phyloP scores from a whole-genome alignment of 2,797 vertebrate species.

The Argyrosomus regius region DNA sequence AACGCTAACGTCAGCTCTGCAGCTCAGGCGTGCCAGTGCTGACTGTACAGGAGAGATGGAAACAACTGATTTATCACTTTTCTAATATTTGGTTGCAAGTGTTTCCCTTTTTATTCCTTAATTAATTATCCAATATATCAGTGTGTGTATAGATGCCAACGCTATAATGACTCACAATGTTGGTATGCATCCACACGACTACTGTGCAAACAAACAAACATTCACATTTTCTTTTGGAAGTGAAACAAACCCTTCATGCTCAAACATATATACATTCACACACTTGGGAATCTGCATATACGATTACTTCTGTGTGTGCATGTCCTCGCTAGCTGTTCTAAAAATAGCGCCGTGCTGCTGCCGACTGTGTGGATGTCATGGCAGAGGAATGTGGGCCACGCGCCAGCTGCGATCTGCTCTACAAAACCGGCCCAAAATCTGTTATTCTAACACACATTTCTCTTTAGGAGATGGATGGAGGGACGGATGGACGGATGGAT shows the following conservation, averaged over 20 bases:
- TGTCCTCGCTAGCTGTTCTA: constrained; percentile 60
- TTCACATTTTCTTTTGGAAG: constrained; percentile 33
- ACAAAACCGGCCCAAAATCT: constrained; percentile 71
- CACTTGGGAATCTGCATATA: constrained; percentile 15
- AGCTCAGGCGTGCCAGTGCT: not conserved
- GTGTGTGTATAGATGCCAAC: not conserved
- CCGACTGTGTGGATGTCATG: constrained; percentile 75
- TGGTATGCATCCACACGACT: not conserved
- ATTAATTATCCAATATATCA: not conserved
- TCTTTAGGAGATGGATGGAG: constrained; percentile 36
- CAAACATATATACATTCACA: not conserved
- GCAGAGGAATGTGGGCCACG: constrained; percentile 81
- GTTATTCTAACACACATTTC: constrained; percentile 76
- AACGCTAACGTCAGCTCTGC: constrained; percentile 8
- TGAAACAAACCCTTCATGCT: not conserved
- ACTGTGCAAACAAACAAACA: not conserved
- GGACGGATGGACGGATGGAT: constrained; percentile 45
- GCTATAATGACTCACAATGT: too few species aligned
- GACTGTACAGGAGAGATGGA: constrained; percentile 12
- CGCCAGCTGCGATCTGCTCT: constrained; percentile 77
- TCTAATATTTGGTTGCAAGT: not conserved
- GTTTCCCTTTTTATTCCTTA: not conserved
- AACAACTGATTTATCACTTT: not conserved
- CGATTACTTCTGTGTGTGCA: not conserved
- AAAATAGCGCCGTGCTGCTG: constrained; percentile 74